phyloP scores from a whole-genome alignment of 2,888 invertebrate species.

The Caenorhabditis angaria region DNA sequence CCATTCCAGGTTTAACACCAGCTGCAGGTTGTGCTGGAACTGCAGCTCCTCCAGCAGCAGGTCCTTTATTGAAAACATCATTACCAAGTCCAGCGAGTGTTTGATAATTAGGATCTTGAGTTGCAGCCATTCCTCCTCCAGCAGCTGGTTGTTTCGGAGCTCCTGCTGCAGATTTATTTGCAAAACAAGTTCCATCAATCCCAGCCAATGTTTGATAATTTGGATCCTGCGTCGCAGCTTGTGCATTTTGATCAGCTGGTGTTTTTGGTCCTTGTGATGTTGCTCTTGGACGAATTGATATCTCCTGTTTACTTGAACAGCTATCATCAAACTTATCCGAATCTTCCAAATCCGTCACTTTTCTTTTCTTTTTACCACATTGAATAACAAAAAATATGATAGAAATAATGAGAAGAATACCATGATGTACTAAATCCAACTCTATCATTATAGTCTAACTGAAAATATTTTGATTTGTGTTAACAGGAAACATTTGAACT shows the following conservation, averaged over 20 bases:
- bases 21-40: constrained; percentile 9
- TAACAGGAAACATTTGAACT: too few relatives aligned
- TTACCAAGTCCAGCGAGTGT: constrained; percentile 28
- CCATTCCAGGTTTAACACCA: constrained; percentile 11
- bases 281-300: too few relatives aligned
- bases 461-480: too few relatives aligned
- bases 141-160: constrained; percentile 10
- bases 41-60: constrained; percentile 11
- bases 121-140: constrained; percentile 36
- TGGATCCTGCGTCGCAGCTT: constrained; percentile 26
- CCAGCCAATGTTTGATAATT: constrained; percentile 39
- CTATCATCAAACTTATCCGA: too few relatives aligned
- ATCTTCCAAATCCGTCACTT: neutral
- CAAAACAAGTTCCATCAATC: constrained; percentile 24
- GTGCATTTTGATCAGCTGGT: neutral
- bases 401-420: neutral
- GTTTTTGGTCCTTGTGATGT: too few relatives aligned
- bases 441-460: neutral
- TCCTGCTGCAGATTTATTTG: constrained; percentile 21
- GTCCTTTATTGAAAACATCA: constrained; percentile 22
- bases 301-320: too few relatives aligned
- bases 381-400: neutral
- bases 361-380: neutral
- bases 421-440: neutral
- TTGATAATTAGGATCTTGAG: constrained; percentile 39